phyloP scores from a whole-genome alignment of 92 coral and sea anemone genomes.

The Muricea muricata region DNA sequence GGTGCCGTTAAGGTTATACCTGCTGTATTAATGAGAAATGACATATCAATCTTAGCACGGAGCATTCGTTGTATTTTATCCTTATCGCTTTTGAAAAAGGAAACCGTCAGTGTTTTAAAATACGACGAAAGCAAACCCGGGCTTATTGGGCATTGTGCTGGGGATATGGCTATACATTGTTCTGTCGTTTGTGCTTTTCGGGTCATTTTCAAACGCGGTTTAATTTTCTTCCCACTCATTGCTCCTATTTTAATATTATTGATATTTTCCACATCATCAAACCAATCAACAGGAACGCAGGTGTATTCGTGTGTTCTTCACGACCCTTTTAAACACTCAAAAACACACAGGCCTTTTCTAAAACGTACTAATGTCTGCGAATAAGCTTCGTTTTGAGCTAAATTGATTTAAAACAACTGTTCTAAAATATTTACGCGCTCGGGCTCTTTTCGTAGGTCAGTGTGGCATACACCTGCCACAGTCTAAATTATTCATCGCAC shows the following conservation, averaged over 20 bases:
- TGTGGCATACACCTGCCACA: background rate
- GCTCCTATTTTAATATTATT: constrained; percentile 32
- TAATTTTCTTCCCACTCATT: background rate
- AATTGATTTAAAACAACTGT: background rate
- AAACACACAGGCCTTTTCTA: background rate
- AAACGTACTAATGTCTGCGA: background rate
- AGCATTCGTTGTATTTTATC: background rate
- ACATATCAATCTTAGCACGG: constrained; percentile 4
- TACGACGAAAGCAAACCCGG: background rate
- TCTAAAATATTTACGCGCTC: background rate
- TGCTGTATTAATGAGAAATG: constrained; percentile 36
- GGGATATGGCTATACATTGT: background rate
- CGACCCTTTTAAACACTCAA: background rate
- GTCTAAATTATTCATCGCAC: background rate
- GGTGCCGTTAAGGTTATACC: background rate
- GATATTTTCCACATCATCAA: constrained; percentile 30
- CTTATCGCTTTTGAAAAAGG: background rate
- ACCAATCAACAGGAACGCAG: constrained; percentile 19
- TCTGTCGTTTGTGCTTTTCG: background rate
- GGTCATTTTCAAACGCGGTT: background rate
- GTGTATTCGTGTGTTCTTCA: constrained; percentile 10
- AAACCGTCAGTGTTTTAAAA: background rate
- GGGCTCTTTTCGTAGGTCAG: background rate
- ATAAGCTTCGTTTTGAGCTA: background rate
- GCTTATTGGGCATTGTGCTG: background rate